These are phyloP conservation scores for Tylochromis polylepis DNA, from an alignment of 2,113 vertebrate genomes.

Conservation along the genomic window DNA sequence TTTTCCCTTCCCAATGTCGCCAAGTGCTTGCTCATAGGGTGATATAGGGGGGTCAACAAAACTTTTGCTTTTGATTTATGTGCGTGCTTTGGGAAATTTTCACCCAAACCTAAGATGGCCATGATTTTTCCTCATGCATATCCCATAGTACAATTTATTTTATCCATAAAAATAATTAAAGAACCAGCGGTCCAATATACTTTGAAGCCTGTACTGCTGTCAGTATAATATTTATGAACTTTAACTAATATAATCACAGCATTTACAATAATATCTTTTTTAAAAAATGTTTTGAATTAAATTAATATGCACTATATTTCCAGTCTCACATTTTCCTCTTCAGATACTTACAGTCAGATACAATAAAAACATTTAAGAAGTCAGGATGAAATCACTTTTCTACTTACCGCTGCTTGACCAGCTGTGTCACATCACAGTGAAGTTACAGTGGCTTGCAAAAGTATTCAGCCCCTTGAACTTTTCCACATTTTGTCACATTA, in stretches of 20 bases:
- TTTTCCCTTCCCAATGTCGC: background rate
- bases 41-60: background rate
- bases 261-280: background rate
- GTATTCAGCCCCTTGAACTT: no score
- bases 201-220: background rate
- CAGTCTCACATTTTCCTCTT: no score
- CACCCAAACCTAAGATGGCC: background rate
- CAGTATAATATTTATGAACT: background rate
- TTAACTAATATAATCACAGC: background rate
- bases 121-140: background rate
- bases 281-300: background rate
- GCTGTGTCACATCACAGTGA: background rate
- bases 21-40: background rate
- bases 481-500: no score
- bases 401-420: background rate
- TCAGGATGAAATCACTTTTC: background rate
- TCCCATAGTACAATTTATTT: background rate
- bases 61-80: background rate
- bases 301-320: background rate
- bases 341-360: no score
- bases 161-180: background rate
- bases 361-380: background rate
- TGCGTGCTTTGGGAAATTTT: background rate
- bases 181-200: fast-evolving
- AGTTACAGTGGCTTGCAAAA: background rate